Percentiles rank a stretch among this genome's conserved stretches.
These are phyloP conservation scores for Xenentodon cancila DNA, from an alignment of 2,797 vertebrate genomes.

Conservation along the genomic window DNA sequence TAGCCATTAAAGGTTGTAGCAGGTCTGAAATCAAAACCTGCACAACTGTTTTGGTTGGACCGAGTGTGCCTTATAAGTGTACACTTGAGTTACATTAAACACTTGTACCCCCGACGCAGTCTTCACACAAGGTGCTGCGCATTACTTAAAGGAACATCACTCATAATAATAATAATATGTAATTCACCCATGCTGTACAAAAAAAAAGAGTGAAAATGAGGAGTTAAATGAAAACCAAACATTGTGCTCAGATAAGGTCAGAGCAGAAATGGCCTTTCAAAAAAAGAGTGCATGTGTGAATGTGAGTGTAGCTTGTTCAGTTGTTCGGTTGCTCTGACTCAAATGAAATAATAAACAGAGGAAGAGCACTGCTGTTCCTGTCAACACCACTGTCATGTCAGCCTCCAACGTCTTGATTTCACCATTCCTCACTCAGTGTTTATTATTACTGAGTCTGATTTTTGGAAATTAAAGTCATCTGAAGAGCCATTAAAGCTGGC, in stretches of 20 bases:
- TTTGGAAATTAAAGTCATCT: slow-evolving; percentile 46
- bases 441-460: slow-evolving; percentile 26
- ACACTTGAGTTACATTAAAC: slow-evolving; percentile 64
- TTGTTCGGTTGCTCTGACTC: slow-evolving; percentile 44
- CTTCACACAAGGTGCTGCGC: slow-evolving; percentile 35
- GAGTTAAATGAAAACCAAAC: neutral
- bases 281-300: slow-evolving; percentile 5
- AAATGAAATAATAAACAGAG: slow-evolving; percentile 72
- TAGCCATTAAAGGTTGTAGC: slow-evolving; percentile 72
- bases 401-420: slow-evolving; percentile 50
- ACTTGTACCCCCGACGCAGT: slow-evolving; percentile 52
- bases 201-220: slow-evolving; percentile 43
- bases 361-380: slow-evolving; percentile 41
- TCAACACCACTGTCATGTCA: slow-evolving; percentile 44
- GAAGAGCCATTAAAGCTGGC: slow-evolving; percentile 19
- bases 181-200: neutral
- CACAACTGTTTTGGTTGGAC: slow-evolving; percentile 69
- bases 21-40: slow-evolving; percentile 72
- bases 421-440: slow-evolving; percentile 42
- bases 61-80: slow-evolving; percentile 40
- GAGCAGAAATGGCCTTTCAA: neutral
- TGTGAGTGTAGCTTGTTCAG: slow-evolving; percentile 34
- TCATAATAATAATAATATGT: slow-evolving; percentile 1
- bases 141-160: slow-evolving; percentile 33
- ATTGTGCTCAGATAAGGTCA: no score